Percentiles rank a stretch among this genome's conserved stretches.
Conservation (phyloP, 2,113 vertebrate species). For the Sterna hirundo region DNA sequence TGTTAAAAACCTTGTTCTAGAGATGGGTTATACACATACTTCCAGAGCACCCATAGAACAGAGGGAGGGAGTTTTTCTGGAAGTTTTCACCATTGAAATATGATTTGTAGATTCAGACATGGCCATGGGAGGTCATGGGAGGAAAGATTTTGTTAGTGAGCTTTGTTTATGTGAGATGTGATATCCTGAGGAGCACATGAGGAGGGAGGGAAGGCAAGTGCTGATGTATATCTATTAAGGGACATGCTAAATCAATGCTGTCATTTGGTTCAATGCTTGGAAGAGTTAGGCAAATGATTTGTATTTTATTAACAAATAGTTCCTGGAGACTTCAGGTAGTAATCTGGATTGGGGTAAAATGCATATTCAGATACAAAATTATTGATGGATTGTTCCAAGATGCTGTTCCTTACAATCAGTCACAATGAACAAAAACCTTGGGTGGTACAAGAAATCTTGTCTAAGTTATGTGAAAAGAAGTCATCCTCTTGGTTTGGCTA, state of each 20-base stretch:
- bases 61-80: not conserved
- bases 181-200: not conserved
- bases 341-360: not conserved
- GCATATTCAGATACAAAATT: not conserved
- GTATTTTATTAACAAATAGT: not conserved
- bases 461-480: not conserved
- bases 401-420: not conserved
- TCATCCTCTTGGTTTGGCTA: not conserved
- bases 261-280: not conserved
- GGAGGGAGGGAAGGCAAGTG: not conserved
- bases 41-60: not conserved
- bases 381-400: not conserved
- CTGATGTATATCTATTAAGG: not conserved
- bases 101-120: not conserved
- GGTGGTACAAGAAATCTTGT: not conserved
- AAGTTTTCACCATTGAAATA: not conserved
- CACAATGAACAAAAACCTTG: not conserved
- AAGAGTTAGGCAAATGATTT: not conserved
- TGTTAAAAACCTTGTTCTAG: not conserved
- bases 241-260: not conserved
- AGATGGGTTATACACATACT: not conserved
- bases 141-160: not conserved
- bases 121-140: not conserved
- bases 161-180: not conserved
- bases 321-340: not conserved